Conservation (phyloP, 2,797 vertebrate genomes). For the Chelon auratus region DNA sequence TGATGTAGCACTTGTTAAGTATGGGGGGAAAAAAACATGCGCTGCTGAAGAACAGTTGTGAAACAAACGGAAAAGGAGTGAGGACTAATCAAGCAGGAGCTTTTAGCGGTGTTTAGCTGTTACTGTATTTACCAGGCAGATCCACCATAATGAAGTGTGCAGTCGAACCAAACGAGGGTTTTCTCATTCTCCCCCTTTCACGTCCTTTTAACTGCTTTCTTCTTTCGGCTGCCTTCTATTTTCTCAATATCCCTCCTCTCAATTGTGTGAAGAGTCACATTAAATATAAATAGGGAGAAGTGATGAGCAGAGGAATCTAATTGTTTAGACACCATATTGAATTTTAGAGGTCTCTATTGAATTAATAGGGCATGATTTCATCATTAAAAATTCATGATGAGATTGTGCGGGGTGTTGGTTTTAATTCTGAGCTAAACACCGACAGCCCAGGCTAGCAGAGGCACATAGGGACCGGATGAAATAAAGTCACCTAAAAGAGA, state of each 20-base stretch:
- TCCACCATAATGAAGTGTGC: conserved; percentile 34
- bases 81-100: conserved; percentile 32
- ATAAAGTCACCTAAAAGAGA: conserved; percentile 39
- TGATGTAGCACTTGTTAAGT: conserved; percentile 24
- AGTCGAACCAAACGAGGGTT: conserved; percentile 42
- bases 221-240: conserved; percentile 32
- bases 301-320: conserved; percentile 79
- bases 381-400: conserved; percentile 80
- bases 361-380: conserved; percentile 79
- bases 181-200: conserved; percentile 37
- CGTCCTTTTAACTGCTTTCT: conserved; percentile 41
- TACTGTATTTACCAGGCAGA: conserved; percentile 38
- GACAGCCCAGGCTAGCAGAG: conserved; percentile 21
- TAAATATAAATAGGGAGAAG: conserved; percentile 82
- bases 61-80: conserved; percentile 25
- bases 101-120: conserved; percentile 35
- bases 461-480: conserved; percentile 41
- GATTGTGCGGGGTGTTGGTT: conserved; percentile 73
- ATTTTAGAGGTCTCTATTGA: conserved; percentile 80
- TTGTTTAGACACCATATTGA: conserved; percentile 83
- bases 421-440: conserved; percentile 61
- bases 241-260: conserved; percentile 41
- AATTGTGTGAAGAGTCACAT: conserved; percentile 70
- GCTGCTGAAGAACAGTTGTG: conserved; percentile 6
- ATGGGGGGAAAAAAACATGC: neutral